Conservation (phyloP, 2,797 vertebrate genomes). For the Mus spretus region DNA sequence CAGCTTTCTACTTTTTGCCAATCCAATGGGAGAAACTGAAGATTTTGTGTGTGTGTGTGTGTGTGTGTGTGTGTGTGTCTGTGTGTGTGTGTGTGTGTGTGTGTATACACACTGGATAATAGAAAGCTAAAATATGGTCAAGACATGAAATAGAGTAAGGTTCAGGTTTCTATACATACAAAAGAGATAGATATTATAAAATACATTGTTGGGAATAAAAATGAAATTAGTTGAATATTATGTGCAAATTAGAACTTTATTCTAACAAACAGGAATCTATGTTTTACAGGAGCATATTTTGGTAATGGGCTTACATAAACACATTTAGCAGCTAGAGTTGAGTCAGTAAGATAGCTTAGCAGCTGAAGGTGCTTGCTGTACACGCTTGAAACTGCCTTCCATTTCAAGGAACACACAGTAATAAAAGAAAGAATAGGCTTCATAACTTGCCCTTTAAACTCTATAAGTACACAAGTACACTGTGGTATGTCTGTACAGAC, state of each 20-base stretch:
- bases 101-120: too few species aligned
- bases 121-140: background rate
- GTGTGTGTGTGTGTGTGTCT: too few species aligned
- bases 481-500: background rate
- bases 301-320: background rate
- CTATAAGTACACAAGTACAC: background rate
- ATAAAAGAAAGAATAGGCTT: background rate
- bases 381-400: background rate
- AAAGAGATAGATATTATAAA: background rate
- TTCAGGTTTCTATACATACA: background rate
- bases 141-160: background rate
- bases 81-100: too few species aligned
- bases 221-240: background rate
- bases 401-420: background rate
- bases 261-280: background rate
- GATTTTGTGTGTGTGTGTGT: too few species aligned
- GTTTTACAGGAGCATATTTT: background rate
- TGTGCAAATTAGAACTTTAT: background rate
- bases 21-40: background rate
- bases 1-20: slow-evolving; percentile 20
- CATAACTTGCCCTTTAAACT: background rate
- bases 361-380: background rate
- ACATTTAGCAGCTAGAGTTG: background rate
- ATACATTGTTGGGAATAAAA: background rate
- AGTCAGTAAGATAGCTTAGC: background rate